These are phyloP conservation scores for Alethe castanea DNA, from an alignment of 2,113 vertebrate genomes.

Conservation along the genomic window DNA sequence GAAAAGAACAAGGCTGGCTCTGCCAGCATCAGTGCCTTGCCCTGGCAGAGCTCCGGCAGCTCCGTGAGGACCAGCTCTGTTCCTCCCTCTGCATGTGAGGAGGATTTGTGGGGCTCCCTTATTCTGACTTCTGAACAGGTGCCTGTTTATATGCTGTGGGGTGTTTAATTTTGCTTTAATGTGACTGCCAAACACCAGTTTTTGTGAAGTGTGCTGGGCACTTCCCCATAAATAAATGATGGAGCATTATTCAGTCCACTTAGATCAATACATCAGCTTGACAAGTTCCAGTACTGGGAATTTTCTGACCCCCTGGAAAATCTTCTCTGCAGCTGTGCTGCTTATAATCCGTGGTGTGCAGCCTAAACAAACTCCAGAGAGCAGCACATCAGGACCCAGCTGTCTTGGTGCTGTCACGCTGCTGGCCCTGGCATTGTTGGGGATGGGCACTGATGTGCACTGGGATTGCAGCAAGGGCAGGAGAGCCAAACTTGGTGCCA, in stretches of 20 bases:
- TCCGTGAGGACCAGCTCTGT: neutral
- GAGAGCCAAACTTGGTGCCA: fast-evolving
- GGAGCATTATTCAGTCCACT: constrained; percentile 42
- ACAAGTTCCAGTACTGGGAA: constrained; percentile 46
- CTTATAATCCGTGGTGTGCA: neutral
- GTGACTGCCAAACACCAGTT: neutral
- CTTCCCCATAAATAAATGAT: constrained; percentile 57
- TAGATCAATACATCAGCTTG: constrained; percentile 54
- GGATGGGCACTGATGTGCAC: fast-evolving
- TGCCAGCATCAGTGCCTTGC: fast-evolving
- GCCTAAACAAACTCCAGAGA: neutral
- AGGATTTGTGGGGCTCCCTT: neutral
- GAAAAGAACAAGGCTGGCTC: neutral
- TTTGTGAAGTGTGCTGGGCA: constrained; percentile 26
- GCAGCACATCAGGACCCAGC: neutral
- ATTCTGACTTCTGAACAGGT: neutral
- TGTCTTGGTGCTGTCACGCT: neutral
- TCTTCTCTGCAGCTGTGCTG: neutral
- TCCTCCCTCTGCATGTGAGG: fast-evolving
- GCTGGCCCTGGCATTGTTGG: fast-evolving
- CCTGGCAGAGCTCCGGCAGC: neutral
- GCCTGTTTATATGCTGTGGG: neutral
- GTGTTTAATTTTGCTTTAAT: constrained; percentile 34
- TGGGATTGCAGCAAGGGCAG: neutral
- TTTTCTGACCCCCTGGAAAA: constrained; percentile 29